phyloP scores from a whole-genome alignment of 2,888 invertebrate genomes.

The Myathropa florea region DNA sequence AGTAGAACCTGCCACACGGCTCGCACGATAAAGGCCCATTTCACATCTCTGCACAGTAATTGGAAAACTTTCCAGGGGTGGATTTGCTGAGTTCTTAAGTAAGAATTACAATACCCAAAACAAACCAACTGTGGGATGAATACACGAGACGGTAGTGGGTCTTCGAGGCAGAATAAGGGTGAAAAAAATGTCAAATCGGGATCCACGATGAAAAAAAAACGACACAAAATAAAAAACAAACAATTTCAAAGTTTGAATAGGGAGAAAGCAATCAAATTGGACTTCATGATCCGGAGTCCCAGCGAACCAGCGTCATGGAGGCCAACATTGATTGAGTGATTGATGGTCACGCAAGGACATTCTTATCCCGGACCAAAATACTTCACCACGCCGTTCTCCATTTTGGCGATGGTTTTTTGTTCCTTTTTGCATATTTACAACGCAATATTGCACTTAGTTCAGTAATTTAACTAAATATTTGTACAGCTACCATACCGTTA shows the following conservation, averaged over 20 bases:
- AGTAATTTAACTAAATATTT: slow-evolving; percentile 22
- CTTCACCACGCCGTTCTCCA: background rate
- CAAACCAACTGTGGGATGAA: slow-evolving; percentile 33
- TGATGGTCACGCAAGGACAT: slow-evolving; percentile 74
- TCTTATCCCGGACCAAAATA: slow-evolving; percentile 26
- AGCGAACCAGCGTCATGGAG: slow-evolving; percentile 20
- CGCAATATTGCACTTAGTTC: slow-evolving; percentile 35
- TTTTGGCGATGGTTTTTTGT: background rate
- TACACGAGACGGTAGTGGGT: background rate
- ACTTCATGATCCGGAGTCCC: slow-evolving; percentile 68
- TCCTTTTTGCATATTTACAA: slow-evolving; percentile 22
- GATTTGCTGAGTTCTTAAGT: slow-evolving; percentile 46
- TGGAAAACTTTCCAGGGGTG: slow-evolving; percentile 73
- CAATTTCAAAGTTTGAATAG: slow-evolving; percentile 11
- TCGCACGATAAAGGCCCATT: slow-evolving; percentile 71
- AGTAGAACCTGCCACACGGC: slow-evolving; percentile 72
- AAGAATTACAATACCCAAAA: slow-evolving; percentile 52
- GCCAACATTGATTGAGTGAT: slow-evolving; percentile 76
- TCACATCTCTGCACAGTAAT: slow-evolving; percentile 71
- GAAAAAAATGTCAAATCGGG: slow-evolving; percentile 44
- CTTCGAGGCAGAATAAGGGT: slow-evolving; percentile 7
- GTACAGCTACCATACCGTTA: background rate
- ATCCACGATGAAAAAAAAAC: slow-evolving; percentile 5
- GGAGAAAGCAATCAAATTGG: slow-evolving; percentile 70
- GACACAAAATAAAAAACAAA: slow-evolving; percentile 25